Conservation (phyloP, 2,888 invertebrate genomes). For the Cataglyphis livida region DNA sequence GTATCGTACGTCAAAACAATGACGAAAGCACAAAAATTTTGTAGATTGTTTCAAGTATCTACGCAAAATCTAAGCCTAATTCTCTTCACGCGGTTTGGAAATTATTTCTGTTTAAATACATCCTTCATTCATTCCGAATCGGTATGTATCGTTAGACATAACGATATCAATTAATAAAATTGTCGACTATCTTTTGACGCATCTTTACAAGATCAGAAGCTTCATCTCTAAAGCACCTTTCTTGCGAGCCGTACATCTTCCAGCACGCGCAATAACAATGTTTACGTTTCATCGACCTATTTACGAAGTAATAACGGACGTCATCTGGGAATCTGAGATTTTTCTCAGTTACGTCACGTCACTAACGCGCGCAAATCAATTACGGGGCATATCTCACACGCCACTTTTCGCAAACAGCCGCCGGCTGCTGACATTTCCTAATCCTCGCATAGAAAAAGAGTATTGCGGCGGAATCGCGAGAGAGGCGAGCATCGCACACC, state of each 20-base stretch:
- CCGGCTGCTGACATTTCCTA: constrained; percentile 71
- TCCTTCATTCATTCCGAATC: background rate
- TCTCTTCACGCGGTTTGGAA: no score
- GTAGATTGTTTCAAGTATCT: no score
- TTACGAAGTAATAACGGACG: constrained; percentile 15
- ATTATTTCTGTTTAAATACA: no score
- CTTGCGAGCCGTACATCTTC: constrained; percentile 2
- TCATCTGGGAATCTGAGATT: background rate
- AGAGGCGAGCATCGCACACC: constrained; percentile 58
- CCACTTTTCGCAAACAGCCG: constrained; percentile 51
- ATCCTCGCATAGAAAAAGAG: constrained; percentile 22
- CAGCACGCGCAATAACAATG: constrained; percentile 17
- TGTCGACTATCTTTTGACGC: background rate
- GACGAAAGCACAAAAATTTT: no score
- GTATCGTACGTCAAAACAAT: no score
- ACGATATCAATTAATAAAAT: background rate
- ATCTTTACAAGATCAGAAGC: background rate
- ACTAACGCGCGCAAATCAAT: constrained; percentile 34
- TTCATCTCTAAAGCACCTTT: background rate
- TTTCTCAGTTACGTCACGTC: constrained; percentile 21
- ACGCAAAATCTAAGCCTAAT: no score
- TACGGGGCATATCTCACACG: constrained; percentile 11
- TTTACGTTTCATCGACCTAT: constrained; percentile 38
- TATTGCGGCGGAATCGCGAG: constrained; percentile 58
- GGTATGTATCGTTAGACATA: background rate